Evolutionary conservation across 2,888 invertebrate species (phyloP).

Genomic region (Drosophila fungiperda): DNA sequence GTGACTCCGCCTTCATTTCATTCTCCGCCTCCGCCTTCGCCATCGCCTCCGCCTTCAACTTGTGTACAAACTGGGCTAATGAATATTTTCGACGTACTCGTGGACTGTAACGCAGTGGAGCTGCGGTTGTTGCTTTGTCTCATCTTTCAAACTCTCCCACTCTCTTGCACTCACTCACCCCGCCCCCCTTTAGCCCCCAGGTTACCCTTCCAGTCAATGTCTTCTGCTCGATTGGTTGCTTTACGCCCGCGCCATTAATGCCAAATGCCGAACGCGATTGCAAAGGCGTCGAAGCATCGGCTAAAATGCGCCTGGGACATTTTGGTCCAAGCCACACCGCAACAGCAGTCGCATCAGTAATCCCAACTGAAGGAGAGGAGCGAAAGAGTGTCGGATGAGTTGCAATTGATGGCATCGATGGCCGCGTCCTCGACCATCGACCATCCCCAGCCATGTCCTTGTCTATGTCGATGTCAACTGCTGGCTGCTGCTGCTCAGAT

Average conservation of each 20-base stretch:
- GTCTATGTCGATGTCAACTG: slow-evolving; percentile 51
- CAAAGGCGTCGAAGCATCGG: slow-evolving; percentile 77
- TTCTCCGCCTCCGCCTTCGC: background rate
- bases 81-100: slow-evolving; percentile 63
- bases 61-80: slow-evolving; percentile 61
- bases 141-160: slow-evolving; percentile 21
- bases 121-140: slow-evolving; percentile 65
- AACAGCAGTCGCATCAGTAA: slow-evolving; percentile 19
- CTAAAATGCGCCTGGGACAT: slow-evolving; percentile 70
- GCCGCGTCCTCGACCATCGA: slow-evolving; percentile 25
- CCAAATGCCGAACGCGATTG: slow-evolving; percentile 74
- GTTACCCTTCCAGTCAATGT: background rate
- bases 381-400: background rate
- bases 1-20: slow-evolving; percentile 33
- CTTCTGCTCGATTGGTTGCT: slow-evolving; percentile 44
- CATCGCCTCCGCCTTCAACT: slow-evolving; percentile 8
- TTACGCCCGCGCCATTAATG: slow-evolving; percentile 65
- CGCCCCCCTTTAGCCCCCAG: no score
- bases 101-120: slow-evolving; percentile 56
- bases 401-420: slow-evolving; percentile 73
- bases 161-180: background rate
- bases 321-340: slow-evolving; percentile 46
- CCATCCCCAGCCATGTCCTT: slow-evolving; percentile 32
- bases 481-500: slow-evolving; percentile 68
- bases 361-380: background rate